phyloP scores from a whole-genome alignment of 2,113 vertebrate species.

The Engraulis encrasicolus region DNA sequence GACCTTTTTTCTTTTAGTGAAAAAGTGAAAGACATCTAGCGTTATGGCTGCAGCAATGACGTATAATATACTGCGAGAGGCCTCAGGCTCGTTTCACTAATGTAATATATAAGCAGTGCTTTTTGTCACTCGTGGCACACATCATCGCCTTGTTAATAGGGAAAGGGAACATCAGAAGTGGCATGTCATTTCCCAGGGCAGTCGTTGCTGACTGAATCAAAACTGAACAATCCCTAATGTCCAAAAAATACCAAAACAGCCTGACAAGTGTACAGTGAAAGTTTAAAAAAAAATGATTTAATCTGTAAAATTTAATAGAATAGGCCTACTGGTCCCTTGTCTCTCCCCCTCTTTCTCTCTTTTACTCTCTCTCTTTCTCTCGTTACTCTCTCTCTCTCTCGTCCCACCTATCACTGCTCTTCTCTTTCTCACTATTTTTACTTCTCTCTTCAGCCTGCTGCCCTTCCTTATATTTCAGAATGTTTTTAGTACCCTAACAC shows the following conservation, averaged over 20 bases:
- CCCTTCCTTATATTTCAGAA: too few species aligned
- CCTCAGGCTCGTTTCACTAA: constrained; percentile 58
- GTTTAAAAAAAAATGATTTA: constrained; percentile 71
- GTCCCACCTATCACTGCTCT: too few species aligned
- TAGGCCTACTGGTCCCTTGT: constrained; percentile 48
- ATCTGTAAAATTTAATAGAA: constrained; percentile 60
- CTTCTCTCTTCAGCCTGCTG: too few species aligned
- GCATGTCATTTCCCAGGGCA: constrained; percentile 69
- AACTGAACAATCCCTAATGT: constrained; percentile 72
- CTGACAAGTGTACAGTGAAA: constrained; percentile 63
- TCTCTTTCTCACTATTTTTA: too few species aligned
- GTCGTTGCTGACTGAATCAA: constrained; percentile 53
- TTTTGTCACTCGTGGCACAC: constrained; percentile 55
- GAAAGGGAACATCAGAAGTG: constrained; percentile 68
- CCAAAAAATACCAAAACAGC: constrained; percentile 63
- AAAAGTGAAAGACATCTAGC: too few species aligned
- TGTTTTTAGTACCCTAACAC: too few species aligned
- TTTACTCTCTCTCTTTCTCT: not conserved
- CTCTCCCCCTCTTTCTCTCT: constrained; percentile 33
- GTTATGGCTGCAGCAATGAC: constrained; percentile 40
- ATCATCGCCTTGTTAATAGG: constrained; percentile 66
- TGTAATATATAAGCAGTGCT: constrained; percentile 64
- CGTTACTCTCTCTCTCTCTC: not conserved
- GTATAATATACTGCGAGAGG: constrained; percentile 58
- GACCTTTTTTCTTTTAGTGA: too few species aligned